phyloP scores from a whole-genome alignment of 2,888 invertebrate genomes.

The Dugesia japonica region DNA sequence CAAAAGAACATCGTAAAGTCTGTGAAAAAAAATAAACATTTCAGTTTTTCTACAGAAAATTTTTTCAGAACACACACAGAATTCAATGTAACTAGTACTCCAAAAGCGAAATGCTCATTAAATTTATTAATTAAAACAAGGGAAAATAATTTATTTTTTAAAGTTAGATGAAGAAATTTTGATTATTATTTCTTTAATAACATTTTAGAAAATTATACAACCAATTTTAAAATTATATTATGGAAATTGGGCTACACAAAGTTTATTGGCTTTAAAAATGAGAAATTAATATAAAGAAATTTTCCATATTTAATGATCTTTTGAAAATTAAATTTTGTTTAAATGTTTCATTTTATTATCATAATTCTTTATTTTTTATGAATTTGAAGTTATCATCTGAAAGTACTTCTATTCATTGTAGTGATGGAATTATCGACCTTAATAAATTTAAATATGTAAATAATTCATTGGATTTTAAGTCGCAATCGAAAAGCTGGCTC shows the following conservation, averaged over 20 bases:
- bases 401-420: neutral
- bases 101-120: neutral
- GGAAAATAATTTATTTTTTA: neutral
- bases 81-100: neutral
- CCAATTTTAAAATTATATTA: neutral
- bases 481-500: neutral
- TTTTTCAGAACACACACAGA: neutral
- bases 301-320: too few species aligned
- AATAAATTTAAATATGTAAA: neutral
- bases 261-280: neutral
- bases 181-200: neutral
- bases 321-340: neutral
- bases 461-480: neutral
- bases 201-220: neutral
- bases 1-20: neutral
- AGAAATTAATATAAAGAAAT: too few species aligned
- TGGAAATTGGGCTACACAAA: neutral
- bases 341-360: neutral
- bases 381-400: neutral
- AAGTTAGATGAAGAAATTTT: neutral
- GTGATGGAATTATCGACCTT: neutral
- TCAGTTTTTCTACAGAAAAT: slow-evolving; percentile 4
- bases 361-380: neutral
- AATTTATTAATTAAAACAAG: neutral
- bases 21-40: neutral